phyloP scores from a whole-genome alignment of 2,113 vertebrate genomes.

The Centropristis striata region DNA sequence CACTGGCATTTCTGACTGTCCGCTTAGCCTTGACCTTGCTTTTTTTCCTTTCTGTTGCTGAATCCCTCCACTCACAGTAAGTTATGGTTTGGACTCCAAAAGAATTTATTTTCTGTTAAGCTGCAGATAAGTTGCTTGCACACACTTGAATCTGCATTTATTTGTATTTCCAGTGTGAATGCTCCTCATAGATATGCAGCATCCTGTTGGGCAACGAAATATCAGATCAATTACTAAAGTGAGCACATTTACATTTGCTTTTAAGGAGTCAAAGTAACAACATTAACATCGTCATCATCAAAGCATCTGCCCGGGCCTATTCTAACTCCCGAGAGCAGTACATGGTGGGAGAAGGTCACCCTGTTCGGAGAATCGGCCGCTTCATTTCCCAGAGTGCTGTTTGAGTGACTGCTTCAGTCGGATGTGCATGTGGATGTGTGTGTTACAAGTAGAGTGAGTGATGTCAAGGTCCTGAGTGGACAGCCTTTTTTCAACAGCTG shows the following conservation, averaged over 20 bases:
- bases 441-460: slow-evolving; percentile 58
- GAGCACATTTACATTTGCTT: slow-evolving; percentile 34
- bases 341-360: slow-evolving; percentile 68
- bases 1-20: slow-evolving; percentile 68
- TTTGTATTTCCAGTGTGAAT: slow-evolving; percentile 9
- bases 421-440: slow-evolving; percentile 31
- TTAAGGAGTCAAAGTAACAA: slow-evolving; percentile 24
- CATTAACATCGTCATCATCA: slow-evolving; percentile 21
- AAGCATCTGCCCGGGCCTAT: neutral
- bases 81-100: neutral
- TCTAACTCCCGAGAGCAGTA: slow-evolving; percentile 50
- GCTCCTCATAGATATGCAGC: slow-evolving; percentile 40
- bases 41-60: neutral
- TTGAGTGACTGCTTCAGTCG: slow-evolving; percentile 62
- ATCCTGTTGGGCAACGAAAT: slow-evolving; percentile 2
- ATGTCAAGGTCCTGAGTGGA: slow-evolving; percentile 59
- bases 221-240: slow-evolving; percentile 22
- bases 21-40: slow-evolving; percentile 32
- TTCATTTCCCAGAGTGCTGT: slow-evolving; percentile 78
- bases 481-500: slow-evolving; percentile 65
- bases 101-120: slow-evolving; percentile 24
- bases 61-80: neutral
- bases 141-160: slow-evolving; percentile 9
- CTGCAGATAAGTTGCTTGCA: slow-evolving; percentile 20
- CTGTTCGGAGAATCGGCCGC: slow-evolving; percentile 63